Conservation (phyloP, 2,888 invertebrate species). For the Drosophila longiperda region DNA sequence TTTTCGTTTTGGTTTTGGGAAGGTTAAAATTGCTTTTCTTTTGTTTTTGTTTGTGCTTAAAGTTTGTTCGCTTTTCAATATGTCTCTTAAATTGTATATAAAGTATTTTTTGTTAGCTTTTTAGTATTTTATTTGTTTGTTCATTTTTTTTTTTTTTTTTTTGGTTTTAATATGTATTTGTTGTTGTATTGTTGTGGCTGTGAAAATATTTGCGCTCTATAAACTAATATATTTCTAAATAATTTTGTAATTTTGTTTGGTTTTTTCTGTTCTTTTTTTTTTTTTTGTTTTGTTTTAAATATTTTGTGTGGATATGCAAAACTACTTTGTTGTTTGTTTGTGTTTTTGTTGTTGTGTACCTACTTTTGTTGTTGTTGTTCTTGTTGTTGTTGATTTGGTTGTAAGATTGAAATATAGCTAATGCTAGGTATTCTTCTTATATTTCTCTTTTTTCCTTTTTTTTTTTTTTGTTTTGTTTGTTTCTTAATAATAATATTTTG, state of each 20-base stretch:
- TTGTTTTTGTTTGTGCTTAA: constrained; percentile 48
- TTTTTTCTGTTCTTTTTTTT: constrained; percentile 33
- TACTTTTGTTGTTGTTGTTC: constrained; percentile 72
- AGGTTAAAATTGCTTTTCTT: constrained; percentile 74
- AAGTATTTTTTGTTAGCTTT: constrained; percentile 38
- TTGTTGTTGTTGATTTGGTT: constrained; percentile 51
- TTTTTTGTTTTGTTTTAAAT: constrained; percentile 31
- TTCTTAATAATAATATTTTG: constrained; percentile 59
- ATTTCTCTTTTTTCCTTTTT: constrained; percentile 5
- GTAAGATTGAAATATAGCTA: constrained; percentile 45
- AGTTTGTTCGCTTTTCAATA: constrained; percentile 29
- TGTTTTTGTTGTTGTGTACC: constrained; percentile 48
- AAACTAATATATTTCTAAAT: constrained; percentile 70
- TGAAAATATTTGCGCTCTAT: constrained; percentile 72
- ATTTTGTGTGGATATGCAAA: constrained; percentile 81
- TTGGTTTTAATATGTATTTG: constrained; percentile 55
- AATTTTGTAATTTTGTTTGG: constrained; percentile 43
- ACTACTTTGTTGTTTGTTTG: constrained; percentile 83
- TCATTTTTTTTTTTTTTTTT: constrained; percentile 30
- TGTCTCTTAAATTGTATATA: constrained; percentile 52
- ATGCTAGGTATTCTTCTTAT: constrained; percentile 28
- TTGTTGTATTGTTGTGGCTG: constrained; percentile 54
- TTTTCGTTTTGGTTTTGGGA: constrained; percentile 66
- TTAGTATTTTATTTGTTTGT: constrained; percentile 15
- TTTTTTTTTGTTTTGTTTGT: constrained; percentile 50